Evolutionary conservation across 1,140 invertebrate genomes (phyloP), one percentile per base, ranked within the genome.

Genomic region (Pogonomyrmex californicus): DNA sequence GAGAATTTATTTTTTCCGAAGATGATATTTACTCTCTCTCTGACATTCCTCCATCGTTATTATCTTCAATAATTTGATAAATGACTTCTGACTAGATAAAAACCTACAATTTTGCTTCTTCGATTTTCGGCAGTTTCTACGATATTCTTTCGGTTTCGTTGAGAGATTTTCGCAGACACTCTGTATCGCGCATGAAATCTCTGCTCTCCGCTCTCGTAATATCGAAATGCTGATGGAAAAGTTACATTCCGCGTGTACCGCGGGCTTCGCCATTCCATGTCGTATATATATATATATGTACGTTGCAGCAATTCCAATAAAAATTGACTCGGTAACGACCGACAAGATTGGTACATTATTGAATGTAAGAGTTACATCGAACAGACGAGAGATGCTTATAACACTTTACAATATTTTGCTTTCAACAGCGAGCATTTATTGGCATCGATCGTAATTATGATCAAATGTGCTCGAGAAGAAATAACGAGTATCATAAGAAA

Each of bases 221-320:
- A 73, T 76, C 87, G 71, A 62, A 56, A 85, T 63, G 56, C 33
- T 41, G 71, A 88, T 85, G 79, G 71, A 88, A 88, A 88, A 88
- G 71, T 78, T 71, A 54, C 41, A 56, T 75, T 86, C 49, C 66
- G 33, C 70, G 56, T 68, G 54, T 44, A 68, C 63, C 7, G 68
- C 56, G 38, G 49, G 49, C 38, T 10, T n/a, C 30, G 66, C 7
- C 30, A 60, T 81, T 63, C 54, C 62, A 12, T 68, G 30, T 58
- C 12, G 49, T 78, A 12, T 17, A 23, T 68, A 68, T 9, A 33
- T 33, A 5, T 44, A n/a, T n/a, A n/a, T 30, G 41, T n/a, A n/a
- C 23, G 17, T 82, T 88, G 60, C 33, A 6, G 75, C 51, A 66
- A 82, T 75, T 58, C 38, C n/a, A 47, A 88, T 62, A 78, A 88